phyloP scores from a whole-genome alignment of 2,888 invertebrate genomes.

The Clitarchus hookeri region DNA sequence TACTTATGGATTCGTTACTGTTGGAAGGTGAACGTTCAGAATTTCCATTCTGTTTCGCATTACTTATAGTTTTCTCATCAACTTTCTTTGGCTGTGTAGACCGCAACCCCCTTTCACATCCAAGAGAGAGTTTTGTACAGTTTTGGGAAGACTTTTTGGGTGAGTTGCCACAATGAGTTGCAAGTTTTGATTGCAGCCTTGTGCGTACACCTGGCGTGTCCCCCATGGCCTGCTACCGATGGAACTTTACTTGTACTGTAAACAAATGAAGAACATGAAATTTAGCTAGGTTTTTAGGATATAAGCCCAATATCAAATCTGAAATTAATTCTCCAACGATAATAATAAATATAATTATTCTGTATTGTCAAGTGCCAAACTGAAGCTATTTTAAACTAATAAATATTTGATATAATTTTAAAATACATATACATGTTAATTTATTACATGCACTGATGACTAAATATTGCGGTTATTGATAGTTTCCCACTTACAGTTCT shows the following conservation, averaged over 20 bases:
- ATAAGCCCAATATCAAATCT: no score
- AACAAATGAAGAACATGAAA: background rate
- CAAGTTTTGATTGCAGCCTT: background rate
- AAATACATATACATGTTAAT: no score
- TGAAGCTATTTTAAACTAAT: no score
- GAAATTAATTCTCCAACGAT: no score
- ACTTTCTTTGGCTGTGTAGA: background rate
- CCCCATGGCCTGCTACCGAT: background rate
- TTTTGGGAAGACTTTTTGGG: background rate
- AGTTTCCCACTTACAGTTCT: no score
- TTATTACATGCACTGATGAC: no score
- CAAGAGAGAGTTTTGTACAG: background rate
- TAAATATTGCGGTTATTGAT: no score
- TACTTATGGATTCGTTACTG: background rate
- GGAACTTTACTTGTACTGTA: background rate
- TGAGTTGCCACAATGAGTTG: background rate
- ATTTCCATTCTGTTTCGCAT: background rate
- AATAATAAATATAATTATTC: background rate
- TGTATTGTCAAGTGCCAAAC: background rate
- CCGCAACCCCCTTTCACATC: background rate
- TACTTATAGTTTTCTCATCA: background rate
- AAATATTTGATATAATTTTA: no score
- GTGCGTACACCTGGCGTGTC: constrained; percentile 3
- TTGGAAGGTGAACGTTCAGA: background rate
- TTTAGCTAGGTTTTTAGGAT: background rate